phyloP scores from a whole-genome alignment of 2,888 invertebrate species.

The Zelleria hepariella region DNA sequence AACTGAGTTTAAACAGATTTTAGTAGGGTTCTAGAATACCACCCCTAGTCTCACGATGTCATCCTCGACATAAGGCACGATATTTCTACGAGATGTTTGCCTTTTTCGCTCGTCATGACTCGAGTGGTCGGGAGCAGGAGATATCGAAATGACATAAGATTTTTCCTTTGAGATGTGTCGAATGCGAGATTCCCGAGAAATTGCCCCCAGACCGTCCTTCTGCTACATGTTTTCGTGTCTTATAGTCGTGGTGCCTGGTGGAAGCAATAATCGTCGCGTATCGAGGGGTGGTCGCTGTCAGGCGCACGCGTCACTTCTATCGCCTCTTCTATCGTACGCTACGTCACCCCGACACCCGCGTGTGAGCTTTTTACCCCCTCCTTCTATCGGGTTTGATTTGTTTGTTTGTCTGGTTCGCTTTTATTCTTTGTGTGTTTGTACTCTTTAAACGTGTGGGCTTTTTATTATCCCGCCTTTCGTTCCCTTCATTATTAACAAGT shows the following conservation, averaged over 20 bases:
- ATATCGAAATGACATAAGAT: too few relatives aligned
- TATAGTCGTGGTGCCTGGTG: too few relatives aligned
- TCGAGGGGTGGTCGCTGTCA: conserved; percentile 24
- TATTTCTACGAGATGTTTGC: too few relatives aligned
- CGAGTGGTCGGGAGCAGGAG: too few relatives aligned
- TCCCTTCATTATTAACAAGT: neutral
- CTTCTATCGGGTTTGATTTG: neutral
- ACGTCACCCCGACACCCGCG: neutral
- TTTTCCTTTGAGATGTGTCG: too few relatives aligned
- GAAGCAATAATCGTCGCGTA: neutral
- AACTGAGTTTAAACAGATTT: too few relatives aligned
- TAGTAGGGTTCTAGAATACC: too few relatives aligned
- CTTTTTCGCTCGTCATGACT: too few relatives aligned
- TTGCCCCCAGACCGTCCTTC: too few relatives aligned
- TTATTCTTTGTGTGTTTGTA: neutral
- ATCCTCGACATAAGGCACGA: too few relatives aligned
- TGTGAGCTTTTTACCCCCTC: neutral
- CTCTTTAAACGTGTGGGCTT: neutral
- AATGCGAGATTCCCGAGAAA: too few relatives aligned
- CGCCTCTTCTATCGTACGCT: conserved; percentile 24
- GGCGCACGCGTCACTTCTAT: conserved; percentile 53
- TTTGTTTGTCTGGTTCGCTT: neutral
- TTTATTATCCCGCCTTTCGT: neutral
- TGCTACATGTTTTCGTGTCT: neutral
- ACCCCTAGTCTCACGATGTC: too few relatives aligned